These are phyloP conservation scores for Clanis bilineata DNA, from an alignment of 2,888 invertebrate genomes.

Conservation along the genomic window DNA sequence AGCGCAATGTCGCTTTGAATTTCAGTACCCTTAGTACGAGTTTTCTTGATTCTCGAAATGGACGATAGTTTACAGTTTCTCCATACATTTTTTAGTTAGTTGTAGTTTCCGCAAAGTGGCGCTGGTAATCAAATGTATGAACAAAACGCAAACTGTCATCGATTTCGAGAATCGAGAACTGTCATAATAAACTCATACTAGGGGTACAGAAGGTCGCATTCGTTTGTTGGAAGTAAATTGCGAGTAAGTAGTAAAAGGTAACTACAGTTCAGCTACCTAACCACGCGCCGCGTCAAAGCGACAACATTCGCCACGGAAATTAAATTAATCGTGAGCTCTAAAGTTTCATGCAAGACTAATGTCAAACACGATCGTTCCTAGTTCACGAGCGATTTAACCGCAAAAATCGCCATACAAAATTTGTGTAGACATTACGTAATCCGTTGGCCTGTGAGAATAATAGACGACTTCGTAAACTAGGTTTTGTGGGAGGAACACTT, in stretches of 20 bases:
- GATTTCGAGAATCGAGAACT: too few species aligned
- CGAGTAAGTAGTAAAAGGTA: too few species aligned
- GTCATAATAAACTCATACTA: background rate
- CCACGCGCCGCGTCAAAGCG: constrained; percentile 37
- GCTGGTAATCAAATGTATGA: too few species aligned
- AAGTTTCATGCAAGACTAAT: constrained; percentile 47
- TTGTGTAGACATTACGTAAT: constrained; percentile 27
- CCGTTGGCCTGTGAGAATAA: constrained; percentile 24
- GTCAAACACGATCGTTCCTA: constrained; percentile 40
- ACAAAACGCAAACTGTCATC: too few species aligned
- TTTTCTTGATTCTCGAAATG: too few species aligned
- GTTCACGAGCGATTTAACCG: constrained; percentile 35
- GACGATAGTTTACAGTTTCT: too few species aligned
- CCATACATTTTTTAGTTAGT: too few species aligned
- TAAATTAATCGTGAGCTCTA: constrained; percentile 41
- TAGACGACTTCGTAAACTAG: background rate
- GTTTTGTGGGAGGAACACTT: background rate
- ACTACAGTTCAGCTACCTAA: constrained; percentile 14
- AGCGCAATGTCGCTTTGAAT: too few species aligned
- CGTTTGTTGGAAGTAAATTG: constrained; percentile 8
- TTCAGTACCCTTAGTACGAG: too few species aligned
- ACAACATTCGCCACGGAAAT: constrained; percentile 49
- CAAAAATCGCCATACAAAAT: constrained; percentile 30
- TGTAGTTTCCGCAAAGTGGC: too few species aligned
- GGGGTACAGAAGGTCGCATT: background rate